These are phyloP conservation scores for Phaenicophaeus curvirostris DNA, from an alignment of 2,797 vertebrate species.

Conservation along the genomic window DNA sequence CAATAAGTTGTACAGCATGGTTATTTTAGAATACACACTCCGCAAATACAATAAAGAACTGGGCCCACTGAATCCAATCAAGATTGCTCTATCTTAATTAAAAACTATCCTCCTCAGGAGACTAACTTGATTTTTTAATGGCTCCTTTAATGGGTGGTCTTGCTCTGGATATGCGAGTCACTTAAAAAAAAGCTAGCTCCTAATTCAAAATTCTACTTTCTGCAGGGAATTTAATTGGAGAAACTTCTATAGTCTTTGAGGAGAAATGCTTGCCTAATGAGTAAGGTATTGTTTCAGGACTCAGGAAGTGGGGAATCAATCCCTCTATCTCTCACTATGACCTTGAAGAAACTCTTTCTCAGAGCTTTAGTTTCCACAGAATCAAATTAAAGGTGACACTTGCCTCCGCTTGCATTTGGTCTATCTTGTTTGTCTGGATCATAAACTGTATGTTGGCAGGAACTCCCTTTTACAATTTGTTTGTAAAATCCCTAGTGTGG, in stretches of 20 bases:
- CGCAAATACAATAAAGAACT: neutral
- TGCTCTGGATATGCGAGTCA: neutral
- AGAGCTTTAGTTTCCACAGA: neutral
- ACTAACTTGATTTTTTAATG: neutral
- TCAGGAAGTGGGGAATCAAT: neutral
- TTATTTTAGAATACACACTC: neutral
- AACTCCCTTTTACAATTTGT: neutral
- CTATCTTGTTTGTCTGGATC: neutral
- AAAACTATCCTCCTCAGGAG: neutral
- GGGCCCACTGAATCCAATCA: neutral
- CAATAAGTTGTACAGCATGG: neutral
- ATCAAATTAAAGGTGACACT: slow-evolving; percentile 19
- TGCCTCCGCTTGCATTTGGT: neutral
- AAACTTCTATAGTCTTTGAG: neutral
- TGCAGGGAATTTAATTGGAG: neutral
- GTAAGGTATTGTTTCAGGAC: neutral
- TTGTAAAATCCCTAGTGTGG: neutral
- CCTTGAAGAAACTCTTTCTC: neutral
- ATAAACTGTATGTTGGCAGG: neutral
- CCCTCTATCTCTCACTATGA: neutral
- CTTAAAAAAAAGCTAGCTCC: neutral
- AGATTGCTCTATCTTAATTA: neutral
- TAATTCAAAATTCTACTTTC: neutral
- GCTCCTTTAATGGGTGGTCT: neutral
- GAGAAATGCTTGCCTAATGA: neutral